Percentiles rank a stretch among this genome's conserved stretches.
These are phyloP conservation scores for Stomatorhinus walkeri DNA, from an alignment of 2,797 vertebrate genomes.

Conservation along the genomic window DNA sequence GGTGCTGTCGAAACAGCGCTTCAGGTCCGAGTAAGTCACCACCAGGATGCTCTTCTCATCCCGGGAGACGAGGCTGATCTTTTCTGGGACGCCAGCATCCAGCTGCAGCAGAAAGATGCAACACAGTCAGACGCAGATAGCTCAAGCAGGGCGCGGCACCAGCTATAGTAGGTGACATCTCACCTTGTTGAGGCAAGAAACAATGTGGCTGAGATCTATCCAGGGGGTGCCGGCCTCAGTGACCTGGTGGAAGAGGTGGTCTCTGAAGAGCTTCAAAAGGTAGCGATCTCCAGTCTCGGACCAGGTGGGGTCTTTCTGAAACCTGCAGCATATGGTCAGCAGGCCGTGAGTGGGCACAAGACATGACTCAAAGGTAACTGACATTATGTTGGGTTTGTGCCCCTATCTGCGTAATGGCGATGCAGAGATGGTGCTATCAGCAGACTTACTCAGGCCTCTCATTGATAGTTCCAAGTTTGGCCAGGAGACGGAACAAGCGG, in stretches of 20 bases:
- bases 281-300: slow-evolving; percentile 76
- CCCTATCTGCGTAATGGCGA: neutral
- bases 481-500: slow-evolving; percentile 91
- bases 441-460: slow-evolving; percentile 92
- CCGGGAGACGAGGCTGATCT: slow-evolving; percentile 97
- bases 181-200: slow-evolving; percentile 99
- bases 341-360: neutral
- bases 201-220: slow-evolving; percentile 99
- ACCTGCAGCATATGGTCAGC: slow-evolving; percentile 44
- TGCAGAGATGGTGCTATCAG: neutral
- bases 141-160: neutral
- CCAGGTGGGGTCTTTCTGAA: slow-evolving; percentile 75
- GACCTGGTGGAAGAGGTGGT: slow-evolving; percentile 82
- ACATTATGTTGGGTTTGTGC: neutral
- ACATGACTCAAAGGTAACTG: neutral
- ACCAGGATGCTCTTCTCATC: slow-evolving; percentile 98
- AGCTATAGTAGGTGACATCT: slow-evolving; percentile 25
- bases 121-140: neutral
- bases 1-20: slow-evolving; percentile 99
- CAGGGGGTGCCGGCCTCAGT: slow-evolving; percentile 93
- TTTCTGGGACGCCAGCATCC: slow-evolving; percentile 96
- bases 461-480: slow-evolving; percentile 98
- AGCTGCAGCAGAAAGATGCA: slow-evolving; percentile 58
- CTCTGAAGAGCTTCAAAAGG: slow-evolving; percentile 72
- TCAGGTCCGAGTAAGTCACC: slow-evolving; percentile 97